Conservation (phyloP, 1,140 invertebrate species). For the Halyomorpha halys region DNA sequence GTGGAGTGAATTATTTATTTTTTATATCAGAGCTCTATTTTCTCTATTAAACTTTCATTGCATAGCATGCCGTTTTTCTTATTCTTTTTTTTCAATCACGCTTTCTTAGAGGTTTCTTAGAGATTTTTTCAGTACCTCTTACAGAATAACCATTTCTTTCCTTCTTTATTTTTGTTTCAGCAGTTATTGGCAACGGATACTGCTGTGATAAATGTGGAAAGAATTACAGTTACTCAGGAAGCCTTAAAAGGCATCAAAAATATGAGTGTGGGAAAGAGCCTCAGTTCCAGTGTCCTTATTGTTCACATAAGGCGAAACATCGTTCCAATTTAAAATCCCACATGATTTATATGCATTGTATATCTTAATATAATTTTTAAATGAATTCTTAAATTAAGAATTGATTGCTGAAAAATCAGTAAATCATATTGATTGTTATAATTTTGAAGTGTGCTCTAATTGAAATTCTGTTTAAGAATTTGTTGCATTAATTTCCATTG, state of each 20-base stretch:
- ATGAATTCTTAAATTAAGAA: background rate
- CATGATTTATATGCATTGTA: slow-evolving; percentile 25
- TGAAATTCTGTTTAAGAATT: background rate
- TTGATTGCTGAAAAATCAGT: too few species aligned
- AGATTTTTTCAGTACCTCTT: too few species aligned
- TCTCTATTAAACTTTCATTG: too few species aligned
- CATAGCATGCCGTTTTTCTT: too few species aligned
- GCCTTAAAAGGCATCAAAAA: slow-evolving; percentile 21
- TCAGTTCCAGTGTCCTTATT: slow-evolving; percentile 39
- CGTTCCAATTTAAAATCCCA: slow-evolving; percentile 27
- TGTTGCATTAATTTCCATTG: background rate
- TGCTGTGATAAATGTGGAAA: slow-evolving; percentile 12
- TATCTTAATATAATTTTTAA: slow-evolving; percentile 1
- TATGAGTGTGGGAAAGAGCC: slow-evolving; percentile 40
- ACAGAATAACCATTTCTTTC: background rate
- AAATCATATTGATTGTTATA: too few species aligned
- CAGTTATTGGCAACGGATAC: background rate
- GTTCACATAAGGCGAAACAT: slow-evolving; percentile 25
- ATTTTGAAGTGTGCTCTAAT: background rate
- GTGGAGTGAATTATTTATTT: too few species aligned
- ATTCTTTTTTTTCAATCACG: too few species aligned
- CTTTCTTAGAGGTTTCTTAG: too few species aligned
- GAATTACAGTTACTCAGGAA: slow-evolving; percentile 26
- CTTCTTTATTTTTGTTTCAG: background rate
- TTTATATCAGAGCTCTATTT: too few species aligned